These are phyloP conservation scores for Potorous gilbertii DNA, from an alignment of 2,797 vertebrate genomes.

Conservation along the genomic window DNA sequence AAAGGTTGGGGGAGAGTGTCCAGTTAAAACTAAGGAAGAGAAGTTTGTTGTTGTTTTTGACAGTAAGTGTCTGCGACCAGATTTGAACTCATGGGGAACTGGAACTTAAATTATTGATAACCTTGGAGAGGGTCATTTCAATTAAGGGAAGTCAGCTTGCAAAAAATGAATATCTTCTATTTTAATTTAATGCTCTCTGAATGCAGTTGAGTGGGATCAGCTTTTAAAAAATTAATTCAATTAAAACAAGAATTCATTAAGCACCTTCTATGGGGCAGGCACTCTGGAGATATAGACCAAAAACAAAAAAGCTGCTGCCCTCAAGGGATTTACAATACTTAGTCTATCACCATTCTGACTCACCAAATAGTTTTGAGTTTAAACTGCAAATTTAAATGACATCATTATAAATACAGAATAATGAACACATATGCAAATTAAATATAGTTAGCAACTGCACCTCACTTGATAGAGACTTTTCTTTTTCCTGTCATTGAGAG, in stretches of 20 bases:
- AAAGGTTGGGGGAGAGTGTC: not conserved
- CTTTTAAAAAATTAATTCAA: not conserved
- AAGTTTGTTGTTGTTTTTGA: not conserved
- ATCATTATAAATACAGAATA: conserved; percentile 10
- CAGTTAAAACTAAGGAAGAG: not conserved
- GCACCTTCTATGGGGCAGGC: not conserved
- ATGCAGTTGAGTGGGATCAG: not conserved
- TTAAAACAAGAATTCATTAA: not conserved
- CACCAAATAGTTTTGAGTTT: conserved; percentile 20
- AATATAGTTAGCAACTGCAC: not conserved
- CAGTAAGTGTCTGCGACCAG: not conserved
- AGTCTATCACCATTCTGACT: not conserved
- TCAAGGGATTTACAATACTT: not conserved
- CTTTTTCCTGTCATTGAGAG: not conserved
- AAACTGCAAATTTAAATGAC: conserved; percentile 37
- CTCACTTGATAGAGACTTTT: conserved; percentile 13
- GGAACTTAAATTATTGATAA: not conserved
- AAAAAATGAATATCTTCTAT: not conserved
- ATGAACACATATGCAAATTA: not conserved
- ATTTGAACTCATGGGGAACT: not conserved
- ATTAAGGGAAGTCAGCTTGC: not conserved
- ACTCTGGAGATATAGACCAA: not conserved
- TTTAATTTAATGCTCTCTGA: not conserved
- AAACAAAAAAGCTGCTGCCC: not conserved
- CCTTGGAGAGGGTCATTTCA: not conserved